Evolutionary conservation across 2,888 invertebrate genomes (phyloP), one percentile per base, ranked within the genome.

Genomic region (Drosophila sordidula): DNA sequence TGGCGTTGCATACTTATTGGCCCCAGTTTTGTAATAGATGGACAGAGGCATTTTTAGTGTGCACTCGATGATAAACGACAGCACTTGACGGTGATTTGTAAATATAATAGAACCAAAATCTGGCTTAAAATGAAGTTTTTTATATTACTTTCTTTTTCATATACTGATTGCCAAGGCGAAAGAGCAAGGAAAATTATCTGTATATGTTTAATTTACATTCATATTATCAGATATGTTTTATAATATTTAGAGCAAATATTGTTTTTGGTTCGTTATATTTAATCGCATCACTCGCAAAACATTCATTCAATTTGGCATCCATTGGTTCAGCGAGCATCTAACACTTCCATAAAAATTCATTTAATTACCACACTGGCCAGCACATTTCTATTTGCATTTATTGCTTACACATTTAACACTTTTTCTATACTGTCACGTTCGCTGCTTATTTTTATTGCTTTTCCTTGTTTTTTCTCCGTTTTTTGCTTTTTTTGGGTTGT

Each of bases 401-500:
- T 56, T 51, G 58, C 70, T 59, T 55, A 45, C 41, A 65, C 61
- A 70, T 79, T 69, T 69, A 75, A 86, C 84, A 88, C 84, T 84
- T 84, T 87, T 70, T 56, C 63, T 46, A 42, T 52, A 65, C 72
- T 61, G 73, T 88, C 82, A 82, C 82, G 89, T 86, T 86, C 74
- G 63, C 57, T 74, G 89, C 72, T 89, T 84, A 71, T 62, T 88
- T 80, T 83, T 88, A 77, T 88, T 73, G 87, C 82, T 14, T 22
- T 75, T 67, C 54, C 44, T 36, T 38, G 18, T 41, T 11, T 56
- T 44, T 39, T 39, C 36, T n/a, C 38, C 14, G 38, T 11, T 39
- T 39, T 16, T 41, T 16, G 57, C 65, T 41, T 59, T 73, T 78
- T 86, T 82, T 75, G 64, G 70, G 79, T 51, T 70, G 58, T 84